phyloP scores from a whole-genome alignment of 2,797 vertebrate species.

The Artibeus jamaicensis region DNA sequence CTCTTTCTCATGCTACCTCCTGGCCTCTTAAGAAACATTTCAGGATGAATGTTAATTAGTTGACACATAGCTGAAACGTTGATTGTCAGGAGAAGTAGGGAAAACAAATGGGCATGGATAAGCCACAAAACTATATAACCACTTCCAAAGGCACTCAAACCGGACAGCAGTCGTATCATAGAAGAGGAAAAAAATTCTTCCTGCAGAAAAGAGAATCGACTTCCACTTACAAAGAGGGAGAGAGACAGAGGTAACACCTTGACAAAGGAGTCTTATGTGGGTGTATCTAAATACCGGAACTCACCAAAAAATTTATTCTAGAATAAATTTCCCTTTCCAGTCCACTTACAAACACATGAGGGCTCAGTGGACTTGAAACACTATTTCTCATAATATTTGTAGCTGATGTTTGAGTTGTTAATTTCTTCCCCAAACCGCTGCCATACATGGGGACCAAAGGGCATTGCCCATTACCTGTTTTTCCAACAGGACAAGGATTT shows the following conservation, averaged over 20 bases:
- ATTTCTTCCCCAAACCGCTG: background rate
- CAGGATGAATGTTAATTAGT: background rate
- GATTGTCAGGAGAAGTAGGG: background rate
- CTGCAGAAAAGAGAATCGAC: background rate
- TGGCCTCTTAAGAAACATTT: background rate
- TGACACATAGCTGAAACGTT: background rate
- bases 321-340: background rate
- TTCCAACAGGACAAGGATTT: slow-evolving; percentile 95
- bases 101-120: background rate
- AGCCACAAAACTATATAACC: background rate
- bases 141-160: background rate
- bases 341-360: background rate
- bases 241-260: background rate
- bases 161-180: background rate
- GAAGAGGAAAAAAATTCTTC: background rate
- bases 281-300: background rate
- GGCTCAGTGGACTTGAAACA: background rate
- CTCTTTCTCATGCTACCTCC: background rate
- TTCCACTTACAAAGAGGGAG: background rate
- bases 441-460: background rate
- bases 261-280: background rate
- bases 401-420: background rate
- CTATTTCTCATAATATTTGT: background rate
- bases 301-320: background rate
- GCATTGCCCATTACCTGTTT: slow-evolving; percentile 86